Evolutionary conservation across 2,888 invertebrate genomes (phyloP).

Genomic region (Pediacus dermestoides): DNA sequence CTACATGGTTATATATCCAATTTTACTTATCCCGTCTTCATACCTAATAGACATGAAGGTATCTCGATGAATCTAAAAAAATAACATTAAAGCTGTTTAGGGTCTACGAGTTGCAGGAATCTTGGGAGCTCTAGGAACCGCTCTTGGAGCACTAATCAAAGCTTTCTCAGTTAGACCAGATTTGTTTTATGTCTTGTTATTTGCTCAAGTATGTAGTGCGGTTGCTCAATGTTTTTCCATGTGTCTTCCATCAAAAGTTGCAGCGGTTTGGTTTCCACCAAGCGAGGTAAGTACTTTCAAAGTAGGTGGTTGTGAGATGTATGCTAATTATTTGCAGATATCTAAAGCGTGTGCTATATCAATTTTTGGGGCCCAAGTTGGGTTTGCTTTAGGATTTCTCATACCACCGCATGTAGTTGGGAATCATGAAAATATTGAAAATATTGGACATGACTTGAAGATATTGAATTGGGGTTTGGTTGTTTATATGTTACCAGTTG

Average conservation of each 20-base stretch:
- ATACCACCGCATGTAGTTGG: conserved; percentile 58
- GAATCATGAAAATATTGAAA: conserved; percentile 29
- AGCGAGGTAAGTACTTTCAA: conserved; percentile 92
- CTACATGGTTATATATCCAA: conserved; percentile 93
- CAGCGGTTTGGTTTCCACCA: conserved; percentile 96
- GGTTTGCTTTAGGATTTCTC: conserved; percentile 67
- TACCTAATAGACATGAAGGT: conserved; percentile 92
- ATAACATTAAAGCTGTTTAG: conserved; percentile 47
- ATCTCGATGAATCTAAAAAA: too few relatives aligned
- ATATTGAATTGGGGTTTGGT: conserved; percentile 56
- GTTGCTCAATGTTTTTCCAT: conserved; percentile 86
- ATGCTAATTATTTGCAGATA: conserved; percentile 36
- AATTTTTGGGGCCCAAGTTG: conserved; percentile 69
- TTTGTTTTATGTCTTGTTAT: conserved; percentile 79
- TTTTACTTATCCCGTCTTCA: conserved; percentile 92
- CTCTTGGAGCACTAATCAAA: conserved; percentile 84
- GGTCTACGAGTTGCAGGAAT: conserved; percentile 78
- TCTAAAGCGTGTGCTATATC: conserved; percentile 69
- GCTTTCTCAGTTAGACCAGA: conserved; percentile 78
- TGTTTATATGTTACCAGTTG: conserved; percentile 53
- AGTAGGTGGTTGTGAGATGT: too few relatives aligned
- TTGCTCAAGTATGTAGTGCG: conserved; percentile 82
- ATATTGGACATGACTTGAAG: conserved; percentile 46
- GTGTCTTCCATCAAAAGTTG: conserved; percentile 84
- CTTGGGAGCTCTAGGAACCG: conserved; percentile 79